phyloP scores from a whole-genome alignment of 2,888 invertebrate genomes.

The Deilephila elpenor region DNA sequence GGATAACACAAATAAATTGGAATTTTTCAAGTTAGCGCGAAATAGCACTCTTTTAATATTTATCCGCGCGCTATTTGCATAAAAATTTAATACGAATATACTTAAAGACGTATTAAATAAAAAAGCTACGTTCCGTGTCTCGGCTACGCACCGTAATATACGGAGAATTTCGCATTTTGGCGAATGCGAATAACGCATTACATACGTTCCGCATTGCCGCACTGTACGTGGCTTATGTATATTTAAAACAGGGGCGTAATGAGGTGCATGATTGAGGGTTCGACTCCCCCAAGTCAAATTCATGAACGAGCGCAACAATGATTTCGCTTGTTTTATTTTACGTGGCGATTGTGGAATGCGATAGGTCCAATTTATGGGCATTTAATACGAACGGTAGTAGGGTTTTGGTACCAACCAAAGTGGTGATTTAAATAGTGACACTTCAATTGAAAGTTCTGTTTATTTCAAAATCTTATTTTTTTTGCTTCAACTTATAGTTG shows the following conservation, averaged over 20 bases:
- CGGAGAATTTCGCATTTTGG: conserved; percentile 33
- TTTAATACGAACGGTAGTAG: too few species aligned
- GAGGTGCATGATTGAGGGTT: conserved; percentile 21
- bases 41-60: background rate
- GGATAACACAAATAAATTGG: too few species aligned
- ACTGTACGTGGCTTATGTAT: conserved; percentile 20
- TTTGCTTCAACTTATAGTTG: too few species aligned
- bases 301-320: conserved; percentile 7
- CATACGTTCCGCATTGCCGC: conserved; percentile 44
- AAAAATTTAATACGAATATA: conserved; percentile 17
- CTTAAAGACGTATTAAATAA: conserved; percentile 21
- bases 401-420: too few species aligned
- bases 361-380: too few species aligned
- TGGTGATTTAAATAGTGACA: too few species aligned
- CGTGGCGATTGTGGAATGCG: background rate
- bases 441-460: too few species aligned
- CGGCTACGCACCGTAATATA: conserved; percentile 24
- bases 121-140: conserved; percentile 14
- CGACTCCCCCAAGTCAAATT: conserved; percentile 15
- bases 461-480: too few species aligned
- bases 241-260: conserved; percentile 23
- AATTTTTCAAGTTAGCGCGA: background rate
- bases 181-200: conserved; percentile 40
- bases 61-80: conserved; percentile 7
- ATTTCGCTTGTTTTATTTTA: background rate